These are phyloP conservation scores for Cybosia mesomella DNA, from an alignment of 2,888 invertebrate species.

Conservation along the genomic window DNA sequence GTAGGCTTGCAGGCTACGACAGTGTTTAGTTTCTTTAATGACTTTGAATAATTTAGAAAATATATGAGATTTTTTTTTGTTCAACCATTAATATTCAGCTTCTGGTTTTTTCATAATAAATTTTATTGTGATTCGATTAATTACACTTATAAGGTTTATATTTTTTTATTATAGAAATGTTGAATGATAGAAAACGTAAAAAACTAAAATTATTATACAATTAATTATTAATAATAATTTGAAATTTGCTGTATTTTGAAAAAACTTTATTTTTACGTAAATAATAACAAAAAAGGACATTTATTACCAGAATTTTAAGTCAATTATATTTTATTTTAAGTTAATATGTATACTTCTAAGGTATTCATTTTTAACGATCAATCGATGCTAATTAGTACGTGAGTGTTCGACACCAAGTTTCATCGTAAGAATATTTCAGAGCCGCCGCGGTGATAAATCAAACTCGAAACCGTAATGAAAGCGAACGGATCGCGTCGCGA, in stretches of 20 bases:
- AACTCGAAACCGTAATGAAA: slow-evolving; percentile 87
- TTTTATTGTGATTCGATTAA: neutral
- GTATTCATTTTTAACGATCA: slow-evolving; percentile 61
- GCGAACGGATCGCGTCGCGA: slow-evolving; percentile 87
- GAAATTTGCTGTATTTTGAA: no score
- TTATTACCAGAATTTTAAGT: neutral
- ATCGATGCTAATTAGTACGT: slow-evolving; percentile 84
- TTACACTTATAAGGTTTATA: neutral
- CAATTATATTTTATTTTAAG: neutral
- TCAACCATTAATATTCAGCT: neutral
- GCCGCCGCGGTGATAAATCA: slow-evolving; percentile 86
- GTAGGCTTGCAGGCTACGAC: slow-evolving; percentile 56
- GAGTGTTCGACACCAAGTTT: slow-evolving; percentile 83
- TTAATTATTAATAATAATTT: neutral
- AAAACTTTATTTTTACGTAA: neutral
- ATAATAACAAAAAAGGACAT: neutral
- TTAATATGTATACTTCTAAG: slow-evolving; percentile 24
- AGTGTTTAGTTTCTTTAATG: slow-evolving; percentile 26
- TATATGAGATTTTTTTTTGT: slow-evolving; percentile 7
- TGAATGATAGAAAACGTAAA: neutral
- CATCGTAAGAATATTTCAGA: slow-evolving; percentile 85
- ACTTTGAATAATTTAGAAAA: slow-evolving; percentile 34
- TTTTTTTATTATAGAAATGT: neutral
- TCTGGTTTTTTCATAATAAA: neutral
- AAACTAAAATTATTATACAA: neutral